Evolutionary conservation across 2,888 invertebrate species (phyloP), one percentile per base, ranked within the genome.

Genomic region (Oscheius sp.): DNA sequence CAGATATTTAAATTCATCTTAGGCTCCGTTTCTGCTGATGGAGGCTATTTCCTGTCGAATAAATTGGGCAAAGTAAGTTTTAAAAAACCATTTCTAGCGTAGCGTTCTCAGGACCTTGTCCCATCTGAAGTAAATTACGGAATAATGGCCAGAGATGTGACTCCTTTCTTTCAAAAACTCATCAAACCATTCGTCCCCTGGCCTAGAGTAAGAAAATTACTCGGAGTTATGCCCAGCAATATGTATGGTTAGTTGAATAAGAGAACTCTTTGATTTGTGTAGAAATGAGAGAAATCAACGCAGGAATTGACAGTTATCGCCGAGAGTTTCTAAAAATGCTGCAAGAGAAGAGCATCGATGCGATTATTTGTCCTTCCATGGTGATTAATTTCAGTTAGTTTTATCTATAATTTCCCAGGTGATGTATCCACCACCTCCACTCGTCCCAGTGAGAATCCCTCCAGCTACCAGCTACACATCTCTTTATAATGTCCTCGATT

Each of bases 401-500:
- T 8, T 15, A 31, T 42, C 3, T 6, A 34, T 6, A 15, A 15
- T 20, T 39, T 45, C 23, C 34, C 37, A 55, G 55, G 20, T 42
- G 5, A 61, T 61, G 61, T 61, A 61, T 45, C 55, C 83, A 10
- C 76, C 81, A 15, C 75, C 78, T 48, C 82, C 81, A 63, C 73
- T 79, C 25, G 71, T 74, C 37, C 79, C 81, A 10, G 70, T 75
- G 1, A 69, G 78, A 65, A 70, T 84, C n/a, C 67, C 77, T 27
- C 70, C 78, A 6, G 85, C 80, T 5, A 73, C 76, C 37, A 80
- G 78, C 42, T 86, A 84, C 75, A 87, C 86, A 1, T 73, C 78
- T n/a, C 58, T 87, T 33, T 87, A 74, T 78, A 87, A 87, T 65
- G 67, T 85, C 15, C 74, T 87, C 10, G 86, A 88, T 75, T 87